Conservation (phyloP, 2,888 invertebrate species). For the Hermodice carunculata region DNA sequence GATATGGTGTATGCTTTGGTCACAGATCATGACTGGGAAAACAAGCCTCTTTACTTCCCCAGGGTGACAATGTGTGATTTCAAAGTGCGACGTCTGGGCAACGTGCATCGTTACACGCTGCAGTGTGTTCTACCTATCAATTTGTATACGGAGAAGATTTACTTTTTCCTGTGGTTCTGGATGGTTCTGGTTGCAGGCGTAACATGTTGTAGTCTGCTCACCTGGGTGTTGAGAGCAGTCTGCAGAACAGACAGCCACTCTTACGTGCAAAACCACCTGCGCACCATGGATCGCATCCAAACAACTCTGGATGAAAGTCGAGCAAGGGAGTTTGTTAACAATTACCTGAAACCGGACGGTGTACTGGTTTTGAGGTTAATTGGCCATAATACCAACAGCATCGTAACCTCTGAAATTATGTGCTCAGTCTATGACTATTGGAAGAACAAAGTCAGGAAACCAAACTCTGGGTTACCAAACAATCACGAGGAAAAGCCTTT, state of each 20-base stretch:
- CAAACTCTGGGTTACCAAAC: no score
- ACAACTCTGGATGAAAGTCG: no score
- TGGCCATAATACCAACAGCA: slow-evolving; percentile 30
- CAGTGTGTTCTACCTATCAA: slow-evolving; percentile 45
- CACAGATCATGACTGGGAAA: slow-evolving; percentile 64
- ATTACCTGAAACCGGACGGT: slow-evolving; percentile 36
- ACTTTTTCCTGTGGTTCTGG: slow-evolving; percentile 70
- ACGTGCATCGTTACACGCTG: slow-evolving; percentile 52
- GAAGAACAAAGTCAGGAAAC: no score
- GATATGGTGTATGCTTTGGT: slow-evolving; percentile 50
- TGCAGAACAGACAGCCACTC: not conserved
- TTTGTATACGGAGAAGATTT: slow-evolving; percentile 66
- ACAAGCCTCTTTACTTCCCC: slow-evolving; percentile 60
- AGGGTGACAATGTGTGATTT: slow-evolving; percentile 67
- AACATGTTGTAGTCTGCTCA: slow-evolving; percentile 24
- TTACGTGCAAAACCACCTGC: slow-evolving; percentile 13
- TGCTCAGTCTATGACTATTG: no score
- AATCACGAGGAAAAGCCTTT: no score
- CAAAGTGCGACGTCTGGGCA: slow-evolving; percentile 64
- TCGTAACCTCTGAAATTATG: slow-evolving; percentile 12
- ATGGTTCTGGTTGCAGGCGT: slow-evolving; percentile 59
- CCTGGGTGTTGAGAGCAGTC: slow-evolving; percentile 30
- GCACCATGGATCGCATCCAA: no score
- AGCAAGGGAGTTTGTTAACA: slow-evolving; percentile 26
- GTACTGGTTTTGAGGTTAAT: slow-evolving; percentile 40